Evolutionary conservation across 2,797 vertebrate genomes (phyloP).

Genomic region (Hypotaenidia philippensis): DNA sequence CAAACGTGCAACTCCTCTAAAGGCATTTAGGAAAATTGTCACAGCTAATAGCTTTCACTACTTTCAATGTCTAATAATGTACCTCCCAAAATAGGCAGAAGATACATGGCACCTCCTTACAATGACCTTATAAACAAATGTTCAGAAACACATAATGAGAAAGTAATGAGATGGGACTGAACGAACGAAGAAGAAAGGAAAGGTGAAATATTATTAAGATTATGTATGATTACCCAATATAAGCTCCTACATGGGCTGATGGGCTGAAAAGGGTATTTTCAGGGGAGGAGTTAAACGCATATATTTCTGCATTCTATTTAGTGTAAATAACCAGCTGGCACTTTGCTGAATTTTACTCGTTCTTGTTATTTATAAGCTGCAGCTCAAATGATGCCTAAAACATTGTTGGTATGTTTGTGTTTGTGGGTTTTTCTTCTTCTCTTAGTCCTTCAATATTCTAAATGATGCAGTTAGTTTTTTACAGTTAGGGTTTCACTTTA

Average conservation of each 20-base stretch:
- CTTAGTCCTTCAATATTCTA: constrained; percentile 18
- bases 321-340: background rate
- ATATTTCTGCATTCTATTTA: background rate
- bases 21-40: background rate
- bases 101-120: background rate
- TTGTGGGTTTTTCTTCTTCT: background rate
- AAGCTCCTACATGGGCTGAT: background rate
- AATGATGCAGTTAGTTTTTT: constrained; percentile 56
- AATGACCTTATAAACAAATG: constrained; percentile 19
- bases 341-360: constrained; percentile 16
- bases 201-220: constrained; percentile 20
- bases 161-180: constrained; percentile 1
- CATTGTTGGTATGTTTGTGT: background rate
- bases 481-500: constrained; percentile 28
- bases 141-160: background rate
- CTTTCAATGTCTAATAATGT: background rate
- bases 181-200: background rate
- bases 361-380: constrained; percentile 6
- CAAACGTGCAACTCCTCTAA: background rate
- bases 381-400: background rate
- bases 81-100: background rate
- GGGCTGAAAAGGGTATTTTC: background rate
- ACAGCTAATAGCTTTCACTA: background rate
- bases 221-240: background rate
- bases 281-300: background rate